Conservation (phyloP, 1,140 invertebrate genomes). For the Drosophila suzukii region DNA sequence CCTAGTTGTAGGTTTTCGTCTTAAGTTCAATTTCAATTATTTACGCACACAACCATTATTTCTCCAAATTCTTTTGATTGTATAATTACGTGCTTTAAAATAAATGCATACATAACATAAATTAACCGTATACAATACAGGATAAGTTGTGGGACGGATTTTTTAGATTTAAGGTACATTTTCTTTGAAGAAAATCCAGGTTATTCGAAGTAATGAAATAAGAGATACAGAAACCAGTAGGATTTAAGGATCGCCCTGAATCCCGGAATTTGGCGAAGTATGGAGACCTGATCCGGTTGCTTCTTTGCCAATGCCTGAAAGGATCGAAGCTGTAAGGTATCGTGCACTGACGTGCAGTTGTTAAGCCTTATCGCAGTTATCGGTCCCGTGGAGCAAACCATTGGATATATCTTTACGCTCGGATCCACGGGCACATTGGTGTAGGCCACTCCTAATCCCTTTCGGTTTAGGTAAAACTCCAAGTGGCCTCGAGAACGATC, state of each 20-base stretch:
- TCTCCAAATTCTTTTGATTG: conserved; percentile 27
- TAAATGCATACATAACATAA: conserved; percentile 49
- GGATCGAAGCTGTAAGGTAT: conserved; percentile 63
- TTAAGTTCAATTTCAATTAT: conserved; percentile 31
- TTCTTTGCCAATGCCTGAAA: conserved; percentile 50
- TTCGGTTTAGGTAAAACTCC: conserved; percentile 89
- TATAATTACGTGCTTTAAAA: conserved; percentile 68
- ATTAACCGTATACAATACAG: neutral
- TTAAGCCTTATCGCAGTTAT: conserved; percentile 88
- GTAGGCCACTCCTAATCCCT: conserved; percentile 69
- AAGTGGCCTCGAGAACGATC: conserved; percentile 90
- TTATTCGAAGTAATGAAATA: neutral
- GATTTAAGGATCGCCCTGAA: conserved; percentile 48
- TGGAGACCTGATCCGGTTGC: conserved; percentile 53
- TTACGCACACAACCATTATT: conserved; percentile 36
- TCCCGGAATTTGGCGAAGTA: conserved; percentile 69
- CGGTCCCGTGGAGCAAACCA: conserved; percentile 90
- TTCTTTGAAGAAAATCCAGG: neutral
- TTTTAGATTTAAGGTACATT: neutral
- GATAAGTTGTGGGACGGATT: neutral
- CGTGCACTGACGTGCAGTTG: conserved; percentile 85
- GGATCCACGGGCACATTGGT: conserved; percentile 71
- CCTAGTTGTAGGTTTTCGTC: conserved; percentile 15
- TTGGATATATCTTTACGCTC: conserved; percentile 88
- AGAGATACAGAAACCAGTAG: conserved; percentile 63